Base-by-base conservation (phyloP, 2,797 vertebrate species). In the Remorina albescens region DNA sequence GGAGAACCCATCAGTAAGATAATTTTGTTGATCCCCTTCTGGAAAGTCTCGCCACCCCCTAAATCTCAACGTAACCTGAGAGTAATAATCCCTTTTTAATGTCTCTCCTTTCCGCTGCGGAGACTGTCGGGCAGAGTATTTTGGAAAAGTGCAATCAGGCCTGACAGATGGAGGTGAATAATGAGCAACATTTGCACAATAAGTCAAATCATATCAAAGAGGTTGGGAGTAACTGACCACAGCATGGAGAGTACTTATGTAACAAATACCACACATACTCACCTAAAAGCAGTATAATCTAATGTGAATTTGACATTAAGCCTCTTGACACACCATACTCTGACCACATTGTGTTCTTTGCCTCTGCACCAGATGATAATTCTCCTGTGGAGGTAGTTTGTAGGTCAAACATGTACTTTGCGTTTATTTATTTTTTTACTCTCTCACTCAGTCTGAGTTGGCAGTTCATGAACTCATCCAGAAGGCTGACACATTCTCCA, bases 251-350 rank as follows among this genome's bases (percentile, higher is more conserved):
- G 41, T 19, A 21, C 77, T 89, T 88, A 65, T 80, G 71, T 81
- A 87, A 87, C 51, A 51, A 68, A 73, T 26, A 76, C 63, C 64
- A 44, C n/a, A 74, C 60, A 30, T 30, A 30, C 54, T 80, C 78
- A 74, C 65, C 75, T 79, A 75, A 86, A 84, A 82, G 78, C 83
- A 55, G 58, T 19, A 37, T 75, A 74, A 81, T 86, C 78, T 80
- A 58, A 86, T 89, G 78, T 80, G 81, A 87, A 82, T 81, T 77
- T 82, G 55, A 82, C 57, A 57, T 25, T 83, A 88, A 87, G 86
- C 73, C 78, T 83, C 73, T 72, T 79, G 66, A 82, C 77, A 78
- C 72, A 84, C 46, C 81, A 71, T 69, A 42, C 62, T 66, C 80
- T 56, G 66, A 46, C 51, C 68, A 79, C 80, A 78, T 74, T 81